Evolutionary conservation across 2,113 vertebrate genomes (phyloP), one percentile per base, ranked within the genome.

Genomic region (Eptatretus burgeri): DNA sequence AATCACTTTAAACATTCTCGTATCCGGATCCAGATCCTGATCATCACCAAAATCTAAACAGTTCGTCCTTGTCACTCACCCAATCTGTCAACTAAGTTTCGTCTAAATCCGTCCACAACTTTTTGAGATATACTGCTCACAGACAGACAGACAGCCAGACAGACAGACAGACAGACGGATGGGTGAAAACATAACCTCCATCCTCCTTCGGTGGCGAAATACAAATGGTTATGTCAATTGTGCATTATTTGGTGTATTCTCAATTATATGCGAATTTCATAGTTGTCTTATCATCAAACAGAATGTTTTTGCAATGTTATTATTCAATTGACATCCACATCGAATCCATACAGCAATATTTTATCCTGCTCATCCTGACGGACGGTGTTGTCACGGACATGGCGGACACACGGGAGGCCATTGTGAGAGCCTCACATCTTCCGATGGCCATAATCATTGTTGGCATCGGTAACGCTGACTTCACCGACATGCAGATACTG

Each of bases 401-500:
- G 84, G 82, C 83, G 0, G 87, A 88, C 76, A 85, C 84, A 0
- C 78, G 84, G 62, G 86, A 94, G 73, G 84, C 87, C 72, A 91
- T 94, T 2, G 83, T 94, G 14, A 78, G 82, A 0, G 82, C 81
- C 67, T 91, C 87, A 64, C 85, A 84, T 76, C 76, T 87, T 74
- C 89, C 87, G 64, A 80, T 93, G 75, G 88, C 87, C 72, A 83
- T 89, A 69, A 84, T 94, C 72, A 86, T 94, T 14, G 83, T 93
- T 2, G 87, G 87, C 1, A 83, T 91, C 68, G 89, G 86, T 70
- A 91, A 87, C 1, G 84, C 89, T 0, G 84, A 89, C 76, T 89
- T 95, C 76, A 89, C 85, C 0, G 83, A 94, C 77, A 88, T 86
- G 86, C 83, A 87, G 77, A 81, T 88, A 73, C 76, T 93, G 68